These are phyloP conservation scores for Coilia nasus DNA, from an alignment of 2,797 vertebrate genomes.

Conservation along the genomic window DNA sequence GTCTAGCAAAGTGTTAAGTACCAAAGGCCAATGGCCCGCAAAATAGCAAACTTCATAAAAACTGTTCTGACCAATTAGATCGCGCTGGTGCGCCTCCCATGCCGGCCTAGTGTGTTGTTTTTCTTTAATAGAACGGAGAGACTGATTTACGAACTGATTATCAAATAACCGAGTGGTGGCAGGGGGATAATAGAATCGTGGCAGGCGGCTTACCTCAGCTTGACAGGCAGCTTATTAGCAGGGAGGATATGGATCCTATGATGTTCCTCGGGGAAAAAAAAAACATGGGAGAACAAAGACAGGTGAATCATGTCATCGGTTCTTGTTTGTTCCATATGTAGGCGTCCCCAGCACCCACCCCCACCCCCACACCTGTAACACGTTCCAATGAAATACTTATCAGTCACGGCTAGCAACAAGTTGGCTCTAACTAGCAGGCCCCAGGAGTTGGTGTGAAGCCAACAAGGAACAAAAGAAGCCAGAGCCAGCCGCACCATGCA, in stretches of 20 bases:
- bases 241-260: background rate
- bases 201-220: background rate
- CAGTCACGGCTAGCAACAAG: conserved; percentile 16
- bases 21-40: background rate
- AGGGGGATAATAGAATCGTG: background rate
- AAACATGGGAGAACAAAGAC: background rate
- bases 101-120: background rate
- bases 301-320: background rate
- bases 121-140: background rate
- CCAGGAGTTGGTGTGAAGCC: background rate
- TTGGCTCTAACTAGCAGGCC: conserved; percentile 15
- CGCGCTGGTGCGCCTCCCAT: background rate
- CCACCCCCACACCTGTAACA: background rate
- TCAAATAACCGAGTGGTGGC: background rate
- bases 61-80: conserved; percentile 3
- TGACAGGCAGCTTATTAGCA: background rate
- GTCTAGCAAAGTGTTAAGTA: background rate
- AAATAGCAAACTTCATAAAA: background rate
- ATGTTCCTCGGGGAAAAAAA: background rate
- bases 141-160: background rate
- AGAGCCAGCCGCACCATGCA: background rate
- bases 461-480: background rate
- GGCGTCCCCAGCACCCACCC: background rate
- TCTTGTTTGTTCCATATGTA: background rate
- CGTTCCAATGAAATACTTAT: conserved; percentile 24